These are phyloP conservation scores for Dryas iulia DNA, from an alignment of 1,140 invertebrate genomes.

Conservation along the genomic window DNA sequence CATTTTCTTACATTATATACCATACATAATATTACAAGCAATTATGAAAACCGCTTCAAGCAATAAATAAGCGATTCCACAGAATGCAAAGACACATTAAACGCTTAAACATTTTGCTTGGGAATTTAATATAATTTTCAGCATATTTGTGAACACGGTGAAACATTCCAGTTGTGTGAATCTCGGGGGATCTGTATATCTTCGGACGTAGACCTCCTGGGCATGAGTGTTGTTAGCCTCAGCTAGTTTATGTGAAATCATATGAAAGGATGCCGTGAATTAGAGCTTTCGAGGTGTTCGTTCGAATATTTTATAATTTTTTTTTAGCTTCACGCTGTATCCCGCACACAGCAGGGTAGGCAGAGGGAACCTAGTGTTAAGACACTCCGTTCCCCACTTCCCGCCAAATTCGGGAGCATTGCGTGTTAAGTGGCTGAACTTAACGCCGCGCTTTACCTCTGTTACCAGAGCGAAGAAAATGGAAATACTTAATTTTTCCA, in stretches of 20 bases:
- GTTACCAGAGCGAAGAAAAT: no score
- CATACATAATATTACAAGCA: background rate
- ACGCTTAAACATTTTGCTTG: background rate
- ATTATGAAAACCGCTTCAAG: background rate
- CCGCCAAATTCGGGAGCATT: no score
- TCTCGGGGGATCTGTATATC: slow-evolving; percentile 29
- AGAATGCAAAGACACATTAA: background rate
- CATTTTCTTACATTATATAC: background rate
- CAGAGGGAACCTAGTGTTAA: no score
- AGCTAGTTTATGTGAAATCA: background rate
- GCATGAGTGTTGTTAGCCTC: slow-evolving; percentile 1
- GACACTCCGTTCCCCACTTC: no score
- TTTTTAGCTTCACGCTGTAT: no score
- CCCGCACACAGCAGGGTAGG: no score
- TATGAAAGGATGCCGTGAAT: background rate
- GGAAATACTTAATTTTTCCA: no score
- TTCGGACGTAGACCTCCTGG: slow-evolving; percentile 31
- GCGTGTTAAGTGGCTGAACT: no score
- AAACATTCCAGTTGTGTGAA: slow-evolving; percentile 20
- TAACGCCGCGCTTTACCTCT: no score
- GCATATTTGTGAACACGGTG: slow-evolving; percentile 22
- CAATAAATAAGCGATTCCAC: background rate
- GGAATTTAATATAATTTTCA: slow-evolving; percentile 6
- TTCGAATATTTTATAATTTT: no score
- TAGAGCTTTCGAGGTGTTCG: no score